phyloP scores from a whole-genome alignment of 2,113 vertebrate genomes.

The Micronycteris hirsuta region DNA sequence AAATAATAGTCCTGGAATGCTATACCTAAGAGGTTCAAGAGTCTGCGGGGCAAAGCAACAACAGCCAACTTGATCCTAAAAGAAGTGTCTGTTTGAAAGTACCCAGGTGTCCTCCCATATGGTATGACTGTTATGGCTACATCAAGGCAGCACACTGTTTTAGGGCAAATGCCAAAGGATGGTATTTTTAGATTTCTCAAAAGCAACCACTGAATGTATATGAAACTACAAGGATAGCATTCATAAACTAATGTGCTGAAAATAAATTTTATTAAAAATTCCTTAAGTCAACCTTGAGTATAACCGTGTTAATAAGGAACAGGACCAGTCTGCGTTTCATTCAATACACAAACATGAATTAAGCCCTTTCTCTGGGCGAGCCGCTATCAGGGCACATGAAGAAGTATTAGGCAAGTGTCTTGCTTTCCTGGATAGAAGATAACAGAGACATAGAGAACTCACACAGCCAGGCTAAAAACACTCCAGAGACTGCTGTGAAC shows the following conservation, averaged over 20 bases:
- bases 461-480: neutral
- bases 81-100: constrained; percentile 34
- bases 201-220: constrained; percentile 57
- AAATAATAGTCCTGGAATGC: constrained; percentile 34
- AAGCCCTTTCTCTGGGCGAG: neutral
- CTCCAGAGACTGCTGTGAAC: neutral
- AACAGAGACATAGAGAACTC: neutral
- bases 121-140: constrained; percentile 12
- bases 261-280: constrained; percentile 63
- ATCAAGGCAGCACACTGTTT: constrained; percentile 28
- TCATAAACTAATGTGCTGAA: constrained; percentile 66
- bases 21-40: neutral
- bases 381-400: neutral
- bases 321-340: neutral
- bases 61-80: constrained; percentile 31
- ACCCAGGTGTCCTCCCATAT: constrained; percentile 18
- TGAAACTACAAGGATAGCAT: constrained; percentile 63
- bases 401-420: neutral
- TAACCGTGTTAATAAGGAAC: neutral
- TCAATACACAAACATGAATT: neutral
- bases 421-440: neutral
- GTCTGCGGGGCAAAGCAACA: neutral
- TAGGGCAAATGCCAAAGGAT: constrained; percentile 46
- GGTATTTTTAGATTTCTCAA: constrained; percentile 63
- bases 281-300: constrained; percentile 24